Percentiles rank a stretch among this genome's conserved stretches.
phyloP scores from a whole-genome alignment of 64 coral and sea anemone species.

The Porites australiensis region DNA sequence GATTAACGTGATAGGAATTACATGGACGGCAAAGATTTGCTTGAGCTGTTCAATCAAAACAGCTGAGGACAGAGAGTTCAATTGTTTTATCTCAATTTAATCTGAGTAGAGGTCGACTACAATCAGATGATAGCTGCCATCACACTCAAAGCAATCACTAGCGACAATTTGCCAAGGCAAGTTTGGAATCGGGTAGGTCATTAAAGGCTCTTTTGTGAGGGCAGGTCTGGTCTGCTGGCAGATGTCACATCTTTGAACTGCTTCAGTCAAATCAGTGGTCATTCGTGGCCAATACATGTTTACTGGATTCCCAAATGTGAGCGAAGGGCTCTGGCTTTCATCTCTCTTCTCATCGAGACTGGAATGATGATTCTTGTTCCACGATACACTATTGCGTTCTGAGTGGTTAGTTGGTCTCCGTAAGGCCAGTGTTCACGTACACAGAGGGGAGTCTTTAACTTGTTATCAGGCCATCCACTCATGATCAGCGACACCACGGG shows the following conservation, averaged over 20 bases:
- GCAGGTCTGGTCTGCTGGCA: too few relatives aligned
- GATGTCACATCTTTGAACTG: too few relatives aligned
- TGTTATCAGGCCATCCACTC: constrained; percentile 62
- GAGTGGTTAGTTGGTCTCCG: constrained; percentile 34
- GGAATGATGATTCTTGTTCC: constrained; percentile 55
- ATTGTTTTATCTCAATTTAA: too few relatives aligned
- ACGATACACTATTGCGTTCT: constrained; percentile 30
- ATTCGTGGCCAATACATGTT: neutral
- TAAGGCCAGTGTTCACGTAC: constrained; percentile 46
- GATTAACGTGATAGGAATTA: neutral
- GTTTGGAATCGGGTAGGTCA: too few relatives aligned
- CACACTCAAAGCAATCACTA: too few relatives aligned
- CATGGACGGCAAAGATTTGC: constrained; percentile 60
- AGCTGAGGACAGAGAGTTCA: too few relatives aligned
- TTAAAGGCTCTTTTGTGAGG: too few relatives aligned
- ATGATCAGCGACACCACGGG: neutral
- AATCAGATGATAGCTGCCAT: too few relatives aligned
- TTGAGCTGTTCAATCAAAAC: constrained; percentile 4
- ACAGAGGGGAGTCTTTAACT: constrained; percentile 28
- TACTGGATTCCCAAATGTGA: constrained; percentile 69
- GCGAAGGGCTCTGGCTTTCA: constrained; percentile 58
- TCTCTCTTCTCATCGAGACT: constrained; percentile 27
- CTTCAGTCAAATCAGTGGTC: too few relatives aligned
- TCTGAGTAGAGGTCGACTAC: too few relatives aligned
- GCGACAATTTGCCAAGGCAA: too few relatives aligned